Evolutionary conservation across 2,888 invertebrate genomes (phyloP).

Genomic region (Zaprionus obscuricornis): DNA sequence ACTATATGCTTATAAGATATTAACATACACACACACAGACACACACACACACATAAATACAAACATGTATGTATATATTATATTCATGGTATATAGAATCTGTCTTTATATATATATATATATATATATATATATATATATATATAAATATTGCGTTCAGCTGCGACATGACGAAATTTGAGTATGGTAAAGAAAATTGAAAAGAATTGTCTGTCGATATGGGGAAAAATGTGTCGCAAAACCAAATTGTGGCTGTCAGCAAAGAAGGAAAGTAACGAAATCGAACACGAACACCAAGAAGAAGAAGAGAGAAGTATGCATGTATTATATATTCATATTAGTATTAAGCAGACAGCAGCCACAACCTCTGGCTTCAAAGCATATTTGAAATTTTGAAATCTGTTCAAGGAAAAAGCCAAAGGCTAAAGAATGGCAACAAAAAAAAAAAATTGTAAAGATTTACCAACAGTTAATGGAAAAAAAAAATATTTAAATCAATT

Average conservation of each 20-base stretch:
- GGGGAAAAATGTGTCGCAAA: conserved; percentile 25
- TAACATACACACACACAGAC: conserved; percentile 2
- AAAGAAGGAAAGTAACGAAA: too few species aligned
- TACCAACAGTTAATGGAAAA: not conserved
- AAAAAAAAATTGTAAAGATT: not conserved
- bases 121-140: conserved; percentile 5
- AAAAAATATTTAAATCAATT: conserved; percentile 12
- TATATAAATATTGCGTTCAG: conserved; percentile 13
- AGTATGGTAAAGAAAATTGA: conserved; percentile 35
- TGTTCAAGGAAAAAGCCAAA: conserved; percentile 26
- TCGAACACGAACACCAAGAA: too few species aligned
- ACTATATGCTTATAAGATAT: conserved; percentile 5
- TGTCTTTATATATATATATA: conserved; percentile 3
- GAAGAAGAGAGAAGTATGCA: too few species aligned
- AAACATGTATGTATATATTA: too few species aligned
- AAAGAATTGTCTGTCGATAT: conserved; percentile 42
- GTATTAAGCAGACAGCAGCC: conserved; percentile 9
- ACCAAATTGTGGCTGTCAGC: conserved; percentile 51
- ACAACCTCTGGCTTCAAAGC: conserved; percentile 14
- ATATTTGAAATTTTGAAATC: conserved; percentile 28
- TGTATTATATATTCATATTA: too few species aligned
- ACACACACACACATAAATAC: conserved; percentile 8
- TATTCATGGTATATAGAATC: too few species aligned
- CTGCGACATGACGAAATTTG: conserved; percentile 34
- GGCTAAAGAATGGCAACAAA: conserved; percentile 6